Conservation (phyloP, 1,140 invertebrate species). For the Octopus bimaculoides region DNA sequence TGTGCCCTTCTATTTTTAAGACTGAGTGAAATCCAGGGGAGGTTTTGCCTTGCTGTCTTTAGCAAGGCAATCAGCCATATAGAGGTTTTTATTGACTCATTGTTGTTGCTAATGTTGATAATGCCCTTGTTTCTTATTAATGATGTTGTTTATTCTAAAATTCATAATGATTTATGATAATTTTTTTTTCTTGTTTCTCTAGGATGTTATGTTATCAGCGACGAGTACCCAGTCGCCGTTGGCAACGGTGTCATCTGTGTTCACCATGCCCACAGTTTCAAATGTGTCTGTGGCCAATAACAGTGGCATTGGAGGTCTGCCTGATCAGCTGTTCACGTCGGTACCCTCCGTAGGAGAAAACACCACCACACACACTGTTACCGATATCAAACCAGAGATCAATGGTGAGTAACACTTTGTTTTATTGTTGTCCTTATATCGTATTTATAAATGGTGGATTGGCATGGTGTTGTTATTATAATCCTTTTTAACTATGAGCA, state of each 20-base stretch:
- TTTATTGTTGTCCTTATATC: background rate
- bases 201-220: constrained; percentile 57
- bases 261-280: constrained; percentile 51
- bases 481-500: no score
- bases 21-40: background rate
- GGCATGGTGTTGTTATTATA: no score
- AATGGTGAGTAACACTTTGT: constrained; percentile 25
- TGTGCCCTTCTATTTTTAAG: background rate
- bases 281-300: constrained; percentile 40
- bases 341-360: constrained; percentile 37
- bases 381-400: constrained; percentile 30
- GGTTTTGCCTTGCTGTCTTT: background rate
- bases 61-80: no score
- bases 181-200: constrained; percentile 22
- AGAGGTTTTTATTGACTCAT: no score
- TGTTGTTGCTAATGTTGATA: background rate
- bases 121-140: background rate
- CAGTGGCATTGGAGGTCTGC: constrained; percentile 31
- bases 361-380: constrained; percentile 29
- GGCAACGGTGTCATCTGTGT: constrained; percentile 50
- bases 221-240: constrained; percentile 52
- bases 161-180: background rate
- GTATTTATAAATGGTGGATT: no score
- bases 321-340: constrained; percentile 51
- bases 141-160: background rate